Conservation (phyloP, 2,113 vertebrate species). For the Parotia lawesii region DNA sequence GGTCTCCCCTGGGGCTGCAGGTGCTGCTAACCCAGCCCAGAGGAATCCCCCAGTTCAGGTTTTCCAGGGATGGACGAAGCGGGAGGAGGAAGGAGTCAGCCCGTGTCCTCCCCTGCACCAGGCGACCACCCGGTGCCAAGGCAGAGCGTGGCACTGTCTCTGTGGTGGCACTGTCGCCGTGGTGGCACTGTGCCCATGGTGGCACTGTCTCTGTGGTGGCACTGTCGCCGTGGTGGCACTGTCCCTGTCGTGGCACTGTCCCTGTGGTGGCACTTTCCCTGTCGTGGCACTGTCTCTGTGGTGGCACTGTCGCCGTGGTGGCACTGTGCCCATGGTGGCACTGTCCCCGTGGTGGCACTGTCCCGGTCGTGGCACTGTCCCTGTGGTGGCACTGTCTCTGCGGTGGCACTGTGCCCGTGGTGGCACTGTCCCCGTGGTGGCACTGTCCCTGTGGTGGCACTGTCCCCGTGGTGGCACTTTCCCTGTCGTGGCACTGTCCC, state of each 20-base stretch:
- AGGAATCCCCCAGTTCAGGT: rapidly evolving
- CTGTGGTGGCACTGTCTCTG: rapidly evolving
- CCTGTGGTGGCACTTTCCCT: rapidly evolving
- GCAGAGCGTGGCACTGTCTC: neutral
- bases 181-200: too few relatives aligned
- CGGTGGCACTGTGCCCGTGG: rapidly evolving
- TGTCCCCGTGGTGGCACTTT: too few relatives aligned
- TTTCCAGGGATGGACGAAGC: neutral
- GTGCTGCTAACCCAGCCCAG: rapidly evolving
- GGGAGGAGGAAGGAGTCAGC: neutral
- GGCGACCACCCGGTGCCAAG: rapidly evolving
- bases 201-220: rapidly evolving
- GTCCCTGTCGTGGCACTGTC: too few relatives aligned
- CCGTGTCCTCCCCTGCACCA: rapidly evolving
- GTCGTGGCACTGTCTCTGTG: rapidly evolving
- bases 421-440: rapidly evolving
- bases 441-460: rapidly evolving
- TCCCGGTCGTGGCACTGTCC: rapidly evolving
- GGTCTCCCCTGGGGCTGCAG: neutral
- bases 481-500: too few relatives aligned
- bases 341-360: too few relatives aligned
- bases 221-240: rapidly evolving
- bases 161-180: rapidly evolving
- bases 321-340: rapidly evolving
- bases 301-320: rapidly evolving